Percentiles rank a stretch among this genome's conserved stretches.
Evolutionary conservation across 2,113 vertebrate genomes (phyloP).

Genomic region (Urocitellus parryii): DNA sequence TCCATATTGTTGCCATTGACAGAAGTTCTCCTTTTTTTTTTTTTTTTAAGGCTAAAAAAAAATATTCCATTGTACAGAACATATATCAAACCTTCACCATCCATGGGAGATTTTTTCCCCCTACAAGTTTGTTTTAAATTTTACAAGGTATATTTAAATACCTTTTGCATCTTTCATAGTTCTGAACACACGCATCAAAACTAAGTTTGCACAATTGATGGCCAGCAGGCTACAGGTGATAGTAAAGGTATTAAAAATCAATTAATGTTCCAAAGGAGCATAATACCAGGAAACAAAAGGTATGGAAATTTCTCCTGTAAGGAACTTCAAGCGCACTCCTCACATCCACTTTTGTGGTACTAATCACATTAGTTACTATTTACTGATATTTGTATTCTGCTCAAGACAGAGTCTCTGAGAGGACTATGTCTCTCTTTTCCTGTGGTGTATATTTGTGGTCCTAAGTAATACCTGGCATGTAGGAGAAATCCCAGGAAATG

Average conservation of each 20-base stretch:
- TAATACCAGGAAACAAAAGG: neutral
- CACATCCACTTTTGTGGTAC: neutral
- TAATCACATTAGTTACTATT: neutral
- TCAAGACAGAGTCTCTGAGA: neutral
- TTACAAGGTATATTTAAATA: neutral
- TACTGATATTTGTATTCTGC: neutral
- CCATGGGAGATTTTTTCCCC: neutral
- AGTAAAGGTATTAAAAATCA: neutral
- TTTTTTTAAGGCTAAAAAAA: neutral
- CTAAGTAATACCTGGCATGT: neutral
- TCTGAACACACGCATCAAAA: neutral
- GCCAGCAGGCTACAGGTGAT: neutral
- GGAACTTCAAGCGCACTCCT: neutral
- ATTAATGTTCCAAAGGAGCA: neutral
- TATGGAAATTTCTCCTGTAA: neutral
- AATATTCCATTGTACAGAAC: neutral
- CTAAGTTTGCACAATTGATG: neutral
- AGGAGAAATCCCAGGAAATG: neutral
- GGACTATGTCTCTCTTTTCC: neutral
- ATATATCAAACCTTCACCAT: neutral
- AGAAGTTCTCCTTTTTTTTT: neutral
- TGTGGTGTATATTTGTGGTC: neutral
- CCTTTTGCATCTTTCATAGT: neutral
- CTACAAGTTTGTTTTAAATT: neutral
- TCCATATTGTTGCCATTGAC: neutral